Evolutionary conservation across 2,797 vertebrate genomes (phyloP).

Genomic region (Tangara arthus): DNA sequence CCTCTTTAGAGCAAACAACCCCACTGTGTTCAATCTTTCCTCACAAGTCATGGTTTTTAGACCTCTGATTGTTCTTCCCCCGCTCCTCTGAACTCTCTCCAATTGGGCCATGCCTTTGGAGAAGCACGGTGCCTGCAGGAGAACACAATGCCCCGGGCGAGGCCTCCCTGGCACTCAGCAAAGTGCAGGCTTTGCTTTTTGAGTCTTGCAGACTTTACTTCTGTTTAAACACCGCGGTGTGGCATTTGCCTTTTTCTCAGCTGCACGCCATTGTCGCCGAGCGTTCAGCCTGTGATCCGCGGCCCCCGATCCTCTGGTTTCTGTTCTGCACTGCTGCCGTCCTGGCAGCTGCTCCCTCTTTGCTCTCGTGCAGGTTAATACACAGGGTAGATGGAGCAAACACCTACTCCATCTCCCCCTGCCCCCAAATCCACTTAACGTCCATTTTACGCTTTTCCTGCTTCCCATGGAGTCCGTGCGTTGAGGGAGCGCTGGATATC

Average conservation of each 20-base stretch:
- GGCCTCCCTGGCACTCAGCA: constrained; percentile 33
- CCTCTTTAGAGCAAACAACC: constrained; percentile 36
- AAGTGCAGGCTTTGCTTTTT: neutral
- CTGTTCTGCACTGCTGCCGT: neutral
- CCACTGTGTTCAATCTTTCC: constrained; percentile 50
- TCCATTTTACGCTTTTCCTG: neutral
- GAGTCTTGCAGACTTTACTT: neutral
- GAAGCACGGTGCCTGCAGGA: neutral
- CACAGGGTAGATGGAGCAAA: neutral
- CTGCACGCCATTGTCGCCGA: neutral
- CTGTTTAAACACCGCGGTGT: neutral
- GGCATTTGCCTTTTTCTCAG: constrained; percentile 48
- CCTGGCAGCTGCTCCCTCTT: neutral
- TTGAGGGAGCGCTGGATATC: neutral
- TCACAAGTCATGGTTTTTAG: constrained; percentile 30
- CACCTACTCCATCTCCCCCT: neutral
- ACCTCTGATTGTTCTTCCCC: constrained; percentile 28
- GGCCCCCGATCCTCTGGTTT: neutral
- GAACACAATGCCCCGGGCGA: neutral
- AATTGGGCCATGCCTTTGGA: neutral
- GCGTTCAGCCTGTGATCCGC: neutral
- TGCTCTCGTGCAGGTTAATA: neutral
- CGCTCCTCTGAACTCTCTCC: constrained; percentile 9
- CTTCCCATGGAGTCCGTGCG: accelerated
- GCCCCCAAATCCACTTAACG: neutral